Evolutionary conservation across 2,888 invertebrate species (phyloP).

Genomic region (Mechanitis mazaeus): DNA sequence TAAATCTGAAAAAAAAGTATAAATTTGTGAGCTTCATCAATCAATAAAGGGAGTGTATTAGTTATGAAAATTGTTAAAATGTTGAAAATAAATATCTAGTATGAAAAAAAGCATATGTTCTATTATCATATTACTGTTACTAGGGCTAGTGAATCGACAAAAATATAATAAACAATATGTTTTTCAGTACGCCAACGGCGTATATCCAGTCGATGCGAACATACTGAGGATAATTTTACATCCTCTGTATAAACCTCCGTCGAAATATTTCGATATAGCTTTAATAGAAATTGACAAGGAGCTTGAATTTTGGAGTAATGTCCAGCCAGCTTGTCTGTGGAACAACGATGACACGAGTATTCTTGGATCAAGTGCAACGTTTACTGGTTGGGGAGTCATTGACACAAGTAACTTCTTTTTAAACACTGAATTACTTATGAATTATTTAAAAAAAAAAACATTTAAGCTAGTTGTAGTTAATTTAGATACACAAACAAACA

Average conservation of each 20-base stretch:
- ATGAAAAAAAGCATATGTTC: no score
- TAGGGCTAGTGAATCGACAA: no score
- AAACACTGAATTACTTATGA: no score
- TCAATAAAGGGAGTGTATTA: no score
- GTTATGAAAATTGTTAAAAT: no score
- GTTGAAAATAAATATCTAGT: no score
- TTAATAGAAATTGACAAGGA: slow-evolving; percentile 31
- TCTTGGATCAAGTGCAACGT: slow-evolving; percentile 28
- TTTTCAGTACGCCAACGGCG: neutral
- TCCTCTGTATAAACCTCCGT: slow-evolving; percentile 33
- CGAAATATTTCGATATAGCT: slow-evolving; percentile 39
- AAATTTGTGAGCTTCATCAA: no score
- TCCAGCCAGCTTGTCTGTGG: slow-evolving; percentile 39
- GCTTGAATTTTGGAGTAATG: slow-evolving; percentile 24
- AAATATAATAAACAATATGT: neutral
- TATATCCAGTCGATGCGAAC: slow-evolving; percentile 26
- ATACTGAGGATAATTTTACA: slow-evolving; percentile 35
- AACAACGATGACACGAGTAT: slow-evolving; percentile 21
- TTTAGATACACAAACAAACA: no score
- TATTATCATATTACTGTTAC: no score
- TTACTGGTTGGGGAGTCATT: slow-evolving; percentile 39
- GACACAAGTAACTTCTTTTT: slow-evolving; percentile 30
- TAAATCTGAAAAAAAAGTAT: no score
- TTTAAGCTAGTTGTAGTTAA: no score
- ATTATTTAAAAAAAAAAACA: no score